Conservation (phyloP, 2,888 invertebrate genomes). For the Emmelina monodactyla region DNA sequence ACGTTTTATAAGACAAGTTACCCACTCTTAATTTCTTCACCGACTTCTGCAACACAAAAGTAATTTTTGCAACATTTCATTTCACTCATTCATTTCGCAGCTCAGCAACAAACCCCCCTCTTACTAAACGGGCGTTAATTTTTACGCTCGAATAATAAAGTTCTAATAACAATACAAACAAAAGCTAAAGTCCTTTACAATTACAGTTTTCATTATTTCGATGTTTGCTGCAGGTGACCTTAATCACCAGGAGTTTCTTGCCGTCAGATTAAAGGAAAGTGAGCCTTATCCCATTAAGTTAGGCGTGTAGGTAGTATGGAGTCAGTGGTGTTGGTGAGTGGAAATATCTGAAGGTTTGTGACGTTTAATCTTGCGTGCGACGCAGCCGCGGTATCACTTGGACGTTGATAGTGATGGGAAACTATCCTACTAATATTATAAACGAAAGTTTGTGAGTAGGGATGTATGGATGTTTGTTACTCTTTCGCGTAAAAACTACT, state of each 20-base stretch:
- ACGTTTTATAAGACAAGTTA: no score
- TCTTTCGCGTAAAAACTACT: no score
- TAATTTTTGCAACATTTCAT: no score
- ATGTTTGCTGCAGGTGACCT: slow-evolving; percentile 39
- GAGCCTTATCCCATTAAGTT: slow-evolving; percentile 18
- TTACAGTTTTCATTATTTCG: slow-evolving; percentile 5
- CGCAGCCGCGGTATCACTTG: slow-evolving; percentile 57
- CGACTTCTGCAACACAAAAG: no score
- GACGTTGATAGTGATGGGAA: slow-evolving; percentile 29
- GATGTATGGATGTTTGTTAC: no score
- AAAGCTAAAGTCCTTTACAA: slow-evolving; percentile 3
- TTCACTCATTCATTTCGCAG: no score
- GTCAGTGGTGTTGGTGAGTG: background rate
- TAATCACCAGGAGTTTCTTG: slow-evolving; percentile 18
- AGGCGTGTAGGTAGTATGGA: slow-evolving; percentile 14
- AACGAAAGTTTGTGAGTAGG: background rate
- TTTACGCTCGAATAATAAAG: no score
- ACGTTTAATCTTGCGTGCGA: slow-evolving; percentile 65
- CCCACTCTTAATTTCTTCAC: no score
- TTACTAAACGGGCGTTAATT: no score
- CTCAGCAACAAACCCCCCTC: no score
- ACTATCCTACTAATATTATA: background rate
- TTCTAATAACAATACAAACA: background rate
- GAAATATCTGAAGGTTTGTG: slow-evolving; percentile 51
- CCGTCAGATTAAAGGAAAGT: slow-evolving; percentile 15